Evolutionary conservation across 1,140 invertebrate genomes (phyloP).

Genomic region (Aphis gossypii): DNA sequence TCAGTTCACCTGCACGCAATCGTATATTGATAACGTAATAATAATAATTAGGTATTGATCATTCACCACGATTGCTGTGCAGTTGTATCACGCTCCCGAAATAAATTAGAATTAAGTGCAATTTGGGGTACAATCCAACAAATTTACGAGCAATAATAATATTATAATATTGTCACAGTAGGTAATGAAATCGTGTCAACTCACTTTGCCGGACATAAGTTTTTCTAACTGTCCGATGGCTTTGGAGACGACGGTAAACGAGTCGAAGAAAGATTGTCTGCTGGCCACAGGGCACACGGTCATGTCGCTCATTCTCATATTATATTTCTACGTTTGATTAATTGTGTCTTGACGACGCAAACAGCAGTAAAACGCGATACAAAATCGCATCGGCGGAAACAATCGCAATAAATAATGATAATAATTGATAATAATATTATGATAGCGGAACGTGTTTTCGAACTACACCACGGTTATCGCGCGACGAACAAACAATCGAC

Average conservation of each 20-base stretch:
- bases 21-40: background rate
- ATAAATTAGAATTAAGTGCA: background rate
- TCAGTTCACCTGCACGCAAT: background rate
- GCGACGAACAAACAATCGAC: background rate
- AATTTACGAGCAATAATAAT: background rate
- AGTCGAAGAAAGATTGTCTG: slow-evolving; percentile 49
- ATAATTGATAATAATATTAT: background rate
- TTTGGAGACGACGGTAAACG: slow-evolving; percentile 53
- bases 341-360: background rate
- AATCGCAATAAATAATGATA: background rate
- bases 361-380: background rate
- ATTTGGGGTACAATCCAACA: background rate
- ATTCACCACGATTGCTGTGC: background rate
- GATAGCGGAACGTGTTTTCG: background rate
- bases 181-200: background rate
- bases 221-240: slow-evolving; percentile 54
- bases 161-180: background rate
- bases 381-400: background rate
- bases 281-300: slow-evolving; percentile 47
- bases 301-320: slow-evolving; percentile 56
- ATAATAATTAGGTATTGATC: background rate
- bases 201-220: slow-evolving; percentile 53
- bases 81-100: background rate
- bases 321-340: background rate
- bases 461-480: background rate